Conservation (phyloP, 2,797 vertebrate species). For the Onychomys leucogaster region DNA sequence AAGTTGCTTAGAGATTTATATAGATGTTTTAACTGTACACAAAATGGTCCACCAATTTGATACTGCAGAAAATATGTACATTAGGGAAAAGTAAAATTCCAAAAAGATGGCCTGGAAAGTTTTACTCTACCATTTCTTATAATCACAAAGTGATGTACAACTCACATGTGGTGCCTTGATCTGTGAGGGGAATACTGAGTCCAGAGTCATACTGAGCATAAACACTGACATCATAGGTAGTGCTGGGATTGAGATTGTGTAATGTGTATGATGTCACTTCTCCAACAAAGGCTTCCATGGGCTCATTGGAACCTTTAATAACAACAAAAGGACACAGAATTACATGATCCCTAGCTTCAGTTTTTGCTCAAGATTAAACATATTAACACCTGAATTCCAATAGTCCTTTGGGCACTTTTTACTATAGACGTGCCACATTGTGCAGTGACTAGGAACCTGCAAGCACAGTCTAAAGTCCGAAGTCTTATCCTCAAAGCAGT, state of each 20-base stretch:
- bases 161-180: conserved; percentile 96
- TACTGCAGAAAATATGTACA: background rate
- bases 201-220: conserved; percentile 95
- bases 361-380: conserved; percentile 46
- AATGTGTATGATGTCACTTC: conserved; percentile 95
- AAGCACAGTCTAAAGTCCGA: background rate
- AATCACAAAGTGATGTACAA: conserved; percentile 62
- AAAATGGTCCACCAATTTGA: background rate
- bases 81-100: background rate
- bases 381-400: background rate
- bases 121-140: background rate
- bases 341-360: background rate
- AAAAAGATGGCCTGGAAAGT: background rate
- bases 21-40: background rate
- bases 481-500: background rate
- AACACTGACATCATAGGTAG: conserved; percentile 95
- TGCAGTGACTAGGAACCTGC: background rate
- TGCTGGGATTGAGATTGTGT: conserved; percentile 96
- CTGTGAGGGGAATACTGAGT: conserved; percentile 91
- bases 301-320: conserved; percentile 89
- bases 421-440: background rate
- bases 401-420: background rate
- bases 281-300: conserved; percentile 95
- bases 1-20: background rate
- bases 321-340: conserved; percentile 65